Evolutionary conservation across 2,888 invertebrate species (phyloP).

Genomic region (Athalia cordata): DNA sequence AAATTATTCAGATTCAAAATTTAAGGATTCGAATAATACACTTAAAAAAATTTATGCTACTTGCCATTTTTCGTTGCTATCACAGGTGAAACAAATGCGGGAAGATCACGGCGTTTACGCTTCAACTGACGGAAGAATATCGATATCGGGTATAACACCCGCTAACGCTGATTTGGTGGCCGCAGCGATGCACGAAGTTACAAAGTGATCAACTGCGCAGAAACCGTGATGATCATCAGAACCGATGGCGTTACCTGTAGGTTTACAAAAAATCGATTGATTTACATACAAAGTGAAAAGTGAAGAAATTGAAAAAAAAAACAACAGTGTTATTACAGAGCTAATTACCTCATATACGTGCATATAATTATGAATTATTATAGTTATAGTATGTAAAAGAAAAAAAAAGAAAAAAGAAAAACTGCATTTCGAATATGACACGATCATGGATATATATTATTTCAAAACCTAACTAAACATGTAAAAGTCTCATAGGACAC

Average conservation of each 20-base stretch:
- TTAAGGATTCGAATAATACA: no score
- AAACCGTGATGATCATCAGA: no score
- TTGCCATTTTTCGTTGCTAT: conserved; percentile 43
- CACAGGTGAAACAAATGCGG: conserved; percentile 76
- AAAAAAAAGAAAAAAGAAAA: not conserved
- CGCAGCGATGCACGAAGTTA: conserved; percentile 79
- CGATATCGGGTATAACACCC: conserved; percentile 80
- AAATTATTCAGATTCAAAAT: not conserved
- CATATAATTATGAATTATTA: not conserved
- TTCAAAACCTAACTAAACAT: no score
- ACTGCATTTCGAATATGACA: no score
- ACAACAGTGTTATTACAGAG: no score
- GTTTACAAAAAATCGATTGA: not conserved
- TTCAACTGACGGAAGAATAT: conserved; percentile 81
- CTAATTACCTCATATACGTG: not conserved
- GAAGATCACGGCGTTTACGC: conserved; percentile 80
- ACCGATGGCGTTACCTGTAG: no score
- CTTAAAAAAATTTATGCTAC: not conserved
- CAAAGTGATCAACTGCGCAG: conserved; percentile 70
- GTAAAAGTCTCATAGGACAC: not conserved
- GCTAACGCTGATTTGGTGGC: conserved; percentile 81
- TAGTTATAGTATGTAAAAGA: not conserved
- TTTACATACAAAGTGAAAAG: not conserved
- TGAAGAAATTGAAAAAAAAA: no score
- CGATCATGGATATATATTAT: no score